Conservation (phyloP, 2,113 vertebrate genomes). For the Rhabdornis inornatus region DNA sequence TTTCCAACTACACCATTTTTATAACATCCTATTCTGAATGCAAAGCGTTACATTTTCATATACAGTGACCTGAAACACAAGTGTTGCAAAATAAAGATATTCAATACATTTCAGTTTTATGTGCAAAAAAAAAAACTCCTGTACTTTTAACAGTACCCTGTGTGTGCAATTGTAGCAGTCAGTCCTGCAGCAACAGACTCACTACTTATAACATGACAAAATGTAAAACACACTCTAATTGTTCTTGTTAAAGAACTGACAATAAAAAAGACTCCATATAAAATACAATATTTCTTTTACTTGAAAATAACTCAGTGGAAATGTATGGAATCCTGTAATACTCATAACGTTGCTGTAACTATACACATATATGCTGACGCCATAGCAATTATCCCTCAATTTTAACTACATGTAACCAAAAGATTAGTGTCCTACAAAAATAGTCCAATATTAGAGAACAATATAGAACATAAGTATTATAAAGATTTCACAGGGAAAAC, state of each 20-base stretch:
- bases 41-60: neutral
- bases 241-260: constrained; percentile 36
- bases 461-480: constrained; percentile 36
- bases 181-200: neutral
- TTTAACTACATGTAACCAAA: constrained; percentile 61
- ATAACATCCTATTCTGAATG: neutral
- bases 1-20: neutral
- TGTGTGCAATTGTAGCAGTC: neutral
- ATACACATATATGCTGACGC: neutral
- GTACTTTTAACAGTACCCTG: constrained; percentile 23
- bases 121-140: constrained; percentile 33
- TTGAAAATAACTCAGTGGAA: constrained; percentile 50
- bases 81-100: neutral
- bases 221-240: neutral
- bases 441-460: constrained; percentile 49
- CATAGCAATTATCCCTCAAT: constrained; percentile 17
- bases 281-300: constrained; percentile 41
- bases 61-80: neutral
- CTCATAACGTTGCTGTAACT: neutral
- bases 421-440: constrained; percentile 59
- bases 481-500: constrained; percentile 25
- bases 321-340: constrained; percentile 40
- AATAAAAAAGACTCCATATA: constrained; percentile 28
- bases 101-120: neutral
- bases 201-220: constrained; percentile 10